These are phyloP conservation scores for Capricornis sumatraensis DNA, from an alignment of 2,113 vertebrate species.

Conservation along the genomic window DNA sequence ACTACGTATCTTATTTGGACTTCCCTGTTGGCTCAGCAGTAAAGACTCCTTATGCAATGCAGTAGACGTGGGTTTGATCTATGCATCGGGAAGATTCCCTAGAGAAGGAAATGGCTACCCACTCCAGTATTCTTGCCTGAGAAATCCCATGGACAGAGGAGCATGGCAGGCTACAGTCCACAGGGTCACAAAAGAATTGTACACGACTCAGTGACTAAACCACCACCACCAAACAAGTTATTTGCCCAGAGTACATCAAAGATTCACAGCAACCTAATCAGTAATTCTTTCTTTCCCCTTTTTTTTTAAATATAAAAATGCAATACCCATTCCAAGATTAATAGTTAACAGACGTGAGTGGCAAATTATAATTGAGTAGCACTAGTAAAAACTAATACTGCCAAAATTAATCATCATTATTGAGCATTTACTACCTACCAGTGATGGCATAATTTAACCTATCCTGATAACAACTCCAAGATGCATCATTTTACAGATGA, in stretches of 20 bases:
- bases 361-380: neutral
- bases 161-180: neutral
- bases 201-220: neutral
- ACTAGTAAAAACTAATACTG: neutral
- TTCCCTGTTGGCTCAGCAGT: neutral
- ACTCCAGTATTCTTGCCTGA: neutral
- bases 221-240: neutral
- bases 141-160: neutral
- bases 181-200: neutral
- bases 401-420: neutral
- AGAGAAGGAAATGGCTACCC: neutral
- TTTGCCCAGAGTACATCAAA: constrained; percentile 3
- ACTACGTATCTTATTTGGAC: neutral
- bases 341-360: neutral
- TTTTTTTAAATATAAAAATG: neutral
- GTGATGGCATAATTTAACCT: neutral
- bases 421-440: neutral
- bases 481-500: neutral
- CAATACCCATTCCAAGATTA: neutral
- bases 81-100: neutral
- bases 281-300: neutral
- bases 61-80: neutral
- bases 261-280: neutral
- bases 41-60: neutral
- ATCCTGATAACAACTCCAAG: neutral